Evolutionary conservation across 1,140 invertebrate genomes (phyloP).

Genomic region (Polypedilum vanderplanki): DNA sequence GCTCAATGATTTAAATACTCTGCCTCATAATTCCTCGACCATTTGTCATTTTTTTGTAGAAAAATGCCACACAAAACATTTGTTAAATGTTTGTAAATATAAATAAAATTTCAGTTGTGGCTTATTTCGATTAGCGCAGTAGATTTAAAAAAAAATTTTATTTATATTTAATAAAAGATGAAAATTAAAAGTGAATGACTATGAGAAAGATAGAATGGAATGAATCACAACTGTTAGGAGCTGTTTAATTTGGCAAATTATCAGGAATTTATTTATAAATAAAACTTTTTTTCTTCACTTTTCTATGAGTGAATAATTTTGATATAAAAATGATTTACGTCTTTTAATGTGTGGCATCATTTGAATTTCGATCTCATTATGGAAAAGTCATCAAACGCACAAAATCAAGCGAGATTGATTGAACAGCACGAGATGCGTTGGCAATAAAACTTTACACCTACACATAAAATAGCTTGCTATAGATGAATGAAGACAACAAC

Average conservation of each 20-base stretch:
- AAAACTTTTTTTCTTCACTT: background rate
- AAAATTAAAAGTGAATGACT: no score
- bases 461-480: no score
- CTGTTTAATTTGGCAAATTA: conserved; percentile 28
- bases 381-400: conserved; percentile 5
- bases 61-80: background rate
- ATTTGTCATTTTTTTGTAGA: background rate
- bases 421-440: conserved; percentile 15
- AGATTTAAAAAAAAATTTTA: background rate
- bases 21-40: background rate
- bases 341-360: background rate
- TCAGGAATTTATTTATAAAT: conserved; percentile 25
- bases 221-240: background rate
- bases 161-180: no score
- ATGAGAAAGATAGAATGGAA: background rate
- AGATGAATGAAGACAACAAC: background rate
- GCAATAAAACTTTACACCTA: background rate
- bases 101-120: background rate
- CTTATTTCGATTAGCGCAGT: background rate
- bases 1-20: background rate
- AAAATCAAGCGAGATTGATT: background rate
- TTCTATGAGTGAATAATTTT: background rate
- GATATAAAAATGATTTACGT: background rate
- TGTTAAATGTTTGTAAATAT: conserved; percentile 11
- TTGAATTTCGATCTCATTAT: background rate